Evolutionary conservation across 2,888 invertebrate genomes (phyloP).

Genomic region (Escarpia spicata): DNA sequence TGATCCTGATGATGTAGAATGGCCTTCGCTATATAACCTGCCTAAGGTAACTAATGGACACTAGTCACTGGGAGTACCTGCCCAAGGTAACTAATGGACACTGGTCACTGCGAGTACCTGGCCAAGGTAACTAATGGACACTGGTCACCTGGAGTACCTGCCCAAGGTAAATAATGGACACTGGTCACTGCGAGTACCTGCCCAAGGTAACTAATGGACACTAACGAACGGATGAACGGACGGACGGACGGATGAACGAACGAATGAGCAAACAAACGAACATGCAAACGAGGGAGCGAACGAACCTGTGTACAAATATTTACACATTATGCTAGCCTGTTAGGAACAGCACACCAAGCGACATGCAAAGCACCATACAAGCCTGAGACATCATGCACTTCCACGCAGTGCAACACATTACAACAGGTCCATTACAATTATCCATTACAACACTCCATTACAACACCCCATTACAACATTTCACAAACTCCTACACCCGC

Average conservation of each 20-base stretch:
- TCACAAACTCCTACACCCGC: not conserved
- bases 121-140: too few relatives aligned
- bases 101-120: too few relatives aligned
- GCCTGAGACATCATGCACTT: not conserved
- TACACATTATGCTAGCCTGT: not conserved
- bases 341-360: not conserved
- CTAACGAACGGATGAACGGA: conserved; percentile 6
- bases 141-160: too few relatives aligned
- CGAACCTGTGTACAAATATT: not conserved
- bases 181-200: too few relatives aligned
- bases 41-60: too few relatives aligned
- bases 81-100: too few relatives aligned
- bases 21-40: too few relatives aligned
- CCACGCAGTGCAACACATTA: not conserved
- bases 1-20: too few relatives aligned
- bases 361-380: not conserved
- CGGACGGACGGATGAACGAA: conserved; percentile 17
- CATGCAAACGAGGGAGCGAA: not conserved
- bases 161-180: too few relatives aligned
- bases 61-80: too few relatives aligned
- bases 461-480: not conserved
- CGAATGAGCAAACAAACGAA: not conserved
- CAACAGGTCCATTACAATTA: not conserved
- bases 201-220: too few relatives aligned
- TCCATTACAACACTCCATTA: not conserved